A percentile compares a stretch with the other conserved stretches of the same genome.
These are phyloP conservation scores for Drosophila mettleri DNA, from an alignment of 2,888 invertebrate species.

Conservation along the genomic window DNA sequence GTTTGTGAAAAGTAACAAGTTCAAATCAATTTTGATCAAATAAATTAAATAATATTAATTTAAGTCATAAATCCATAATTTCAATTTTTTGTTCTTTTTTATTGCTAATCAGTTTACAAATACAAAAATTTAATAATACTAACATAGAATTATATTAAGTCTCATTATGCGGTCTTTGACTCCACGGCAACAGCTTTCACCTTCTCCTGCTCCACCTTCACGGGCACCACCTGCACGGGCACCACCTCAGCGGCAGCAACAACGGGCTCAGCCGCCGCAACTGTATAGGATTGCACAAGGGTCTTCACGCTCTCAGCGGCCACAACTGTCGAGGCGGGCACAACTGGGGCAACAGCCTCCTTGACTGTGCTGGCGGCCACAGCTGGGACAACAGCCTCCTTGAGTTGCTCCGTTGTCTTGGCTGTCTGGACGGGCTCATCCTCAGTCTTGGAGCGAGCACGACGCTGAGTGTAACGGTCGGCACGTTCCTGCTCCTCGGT, in stretches of 20 bases:
- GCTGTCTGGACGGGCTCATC: constrained; percentile 3
- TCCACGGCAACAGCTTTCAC: constrained; percentile 17
- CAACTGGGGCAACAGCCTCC: not conserved
- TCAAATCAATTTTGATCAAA: no score
- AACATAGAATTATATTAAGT: constrained; percentile 32
- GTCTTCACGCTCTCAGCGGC: not conserved
- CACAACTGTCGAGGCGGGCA: not conserved
- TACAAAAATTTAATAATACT: constrained; percentile 42
- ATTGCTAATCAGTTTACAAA: constrained; percentile 32
- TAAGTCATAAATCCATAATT: not conserved
- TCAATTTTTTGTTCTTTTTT: constrained; percentile 15
- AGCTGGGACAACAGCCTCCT: no score
- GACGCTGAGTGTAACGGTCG: constrained; percentile 42
- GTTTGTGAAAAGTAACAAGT: no score
- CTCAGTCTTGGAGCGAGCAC: constrained; percentile 54
- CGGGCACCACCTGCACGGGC: constrained; percentile 50
- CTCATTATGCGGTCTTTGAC: constrained; percentile 49
- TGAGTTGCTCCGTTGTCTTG: not conserved
- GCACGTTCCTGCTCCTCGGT: constrained; percentile 53
- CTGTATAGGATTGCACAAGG: not conserved
- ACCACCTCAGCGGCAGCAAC: constrained; percentile 48
- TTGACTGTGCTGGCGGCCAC: not conserved
- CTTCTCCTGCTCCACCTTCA: constrained; percentile 39
- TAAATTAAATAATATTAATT: not conserved
- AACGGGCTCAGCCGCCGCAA: not conserved